Percentiles rank a stretch among this genome's conserved stretches.
phyloP scores from a whole-genome alignment of 2,888 invertebrate genomes.

The Drosophila prostipennis region DNA sequence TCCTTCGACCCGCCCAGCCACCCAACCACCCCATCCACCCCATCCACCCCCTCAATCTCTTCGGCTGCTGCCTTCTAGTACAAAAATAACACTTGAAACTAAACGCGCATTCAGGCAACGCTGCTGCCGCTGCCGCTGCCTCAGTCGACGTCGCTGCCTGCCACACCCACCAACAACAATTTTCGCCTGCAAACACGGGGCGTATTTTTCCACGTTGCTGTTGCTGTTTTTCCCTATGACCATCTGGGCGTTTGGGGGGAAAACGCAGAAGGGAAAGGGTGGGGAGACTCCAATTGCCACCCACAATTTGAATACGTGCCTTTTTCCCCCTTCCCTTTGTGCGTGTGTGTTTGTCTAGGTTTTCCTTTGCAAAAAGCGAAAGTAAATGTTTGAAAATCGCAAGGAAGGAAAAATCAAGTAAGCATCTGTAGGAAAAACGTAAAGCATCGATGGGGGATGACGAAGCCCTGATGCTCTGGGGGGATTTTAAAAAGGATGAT shows the following conservation, averaged over 20 bases:
- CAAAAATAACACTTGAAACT: slow-evolving; percentile 80
- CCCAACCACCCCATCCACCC: slow-evolving; percentile 2
- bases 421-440: slow-evolving; percentile 53
- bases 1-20: slow-evolving; percentile 27
- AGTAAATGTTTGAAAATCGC: slow-evolving; percentile 80
- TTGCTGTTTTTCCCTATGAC: slow-evolving; percentile 15
- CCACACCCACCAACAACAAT: slow-evolving; percentile 64
- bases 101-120: slow-evolving; percentile 75
- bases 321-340: slow-evolving; percentile 22
- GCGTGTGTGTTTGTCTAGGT: slow-evolving; percentile 65
- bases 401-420: slow-evolving; percentile 77
- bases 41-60: slow-evolving; percentile 20
- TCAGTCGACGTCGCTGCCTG: slow-evolving; percentile 33
- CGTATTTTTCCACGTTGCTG: slow-evolving; percentile 31
- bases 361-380: slow-evolving; percentile 76
- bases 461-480: slow-evolving; percentile 27
- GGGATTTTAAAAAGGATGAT: slow-evolving; percentile 7
- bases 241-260: background rate
- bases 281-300: slow-evolving; percentile 4
- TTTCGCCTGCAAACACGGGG: slow-evolving; percentile 76
- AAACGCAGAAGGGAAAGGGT: background rate
- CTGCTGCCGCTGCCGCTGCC: slow-evolving; percentile 46
- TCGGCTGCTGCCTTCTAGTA: slow-evolving; percentile 64
- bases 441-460: slow-evolving; percentile 10
- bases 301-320: slow-evolving; percentile 68